Evolutionary conservation across 2,888 invertebrate species (phyloP).

Genomic region (Latrodectus elegans): DNA sequence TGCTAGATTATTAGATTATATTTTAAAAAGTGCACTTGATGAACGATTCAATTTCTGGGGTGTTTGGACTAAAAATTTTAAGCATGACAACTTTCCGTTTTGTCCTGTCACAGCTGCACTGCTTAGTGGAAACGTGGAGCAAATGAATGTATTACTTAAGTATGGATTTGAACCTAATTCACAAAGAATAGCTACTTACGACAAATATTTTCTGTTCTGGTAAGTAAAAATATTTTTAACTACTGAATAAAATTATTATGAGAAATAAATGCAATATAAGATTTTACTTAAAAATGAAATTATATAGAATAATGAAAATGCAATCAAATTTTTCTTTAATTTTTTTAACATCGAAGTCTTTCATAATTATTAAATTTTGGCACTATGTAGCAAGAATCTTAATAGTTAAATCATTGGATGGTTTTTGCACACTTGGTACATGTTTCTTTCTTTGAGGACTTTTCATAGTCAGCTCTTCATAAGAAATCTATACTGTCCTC

Average conservation of each 20-base stretch:
- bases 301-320: too few relatives aligned
- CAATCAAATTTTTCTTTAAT: too few relatives aligned
- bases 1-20: not conserved
- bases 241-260: not conserved
- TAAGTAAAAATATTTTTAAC: not conserved
- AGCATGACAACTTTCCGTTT: not conserved
- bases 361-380: too few relatives aligned
- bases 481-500: too few relatives aligned
- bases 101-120: conserved; percentile 33
- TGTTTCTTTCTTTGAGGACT: too few relatives aligned
- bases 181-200: not conserved
- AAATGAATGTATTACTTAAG: conserved; percentile 3
- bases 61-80: not conserved
- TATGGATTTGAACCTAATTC: conserved; percentile 18
- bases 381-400: too few relatives aligned
- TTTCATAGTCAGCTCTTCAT: too few relatives aligned
- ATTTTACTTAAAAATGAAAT: too few relatives aligned
- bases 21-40: not conserved
- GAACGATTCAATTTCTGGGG: not conserved
- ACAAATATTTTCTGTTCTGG: not conserved
- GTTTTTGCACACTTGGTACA: too few relatives aligned
- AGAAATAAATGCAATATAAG: too few relatives aligned
- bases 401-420: too few relatives aligned
- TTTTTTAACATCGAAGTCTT: too few relatives aligned
- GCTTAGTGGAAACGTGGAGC: conserved; percentile 3